Base-by-base conservation (phyloP, 1,140 invertebrate species). In the Chlorops oryzae region DNA sequence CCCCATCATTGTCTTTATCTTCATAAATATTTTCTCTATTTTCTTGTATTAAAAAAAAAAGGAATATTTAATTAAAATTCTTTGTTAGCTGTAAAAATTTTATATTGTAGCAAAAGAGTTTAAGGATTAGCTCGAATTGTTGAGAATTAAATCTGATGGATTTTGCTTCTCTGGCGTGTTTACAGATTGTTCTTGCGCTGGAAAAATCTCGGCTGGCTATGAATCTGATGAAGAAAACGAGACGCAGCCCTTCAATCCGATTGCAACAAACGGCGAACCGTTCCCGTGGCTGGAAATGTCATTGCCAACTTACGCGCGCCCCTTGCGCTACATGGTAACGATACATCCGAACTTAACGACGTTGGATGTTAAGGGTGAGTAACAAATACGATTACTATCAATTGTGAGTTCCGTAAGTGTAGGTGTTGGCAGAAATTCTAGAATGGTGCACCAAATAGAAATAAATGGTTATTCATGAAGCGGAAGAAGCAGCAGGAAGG, bases 321-420 rank as follows among this genome's bases (percentile, higher is more conserved):
- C 94, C 21, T 77, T 84, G 53, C 81, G 87, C 54, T 98, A 98
- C 68, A 87, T 87, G 62, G 81, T 98, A 21, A 87, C 85, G 63
- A 84, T 97, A 49, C 92, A 96, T 77, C 93, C 94, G 39, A 96
- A 97, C 75, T 75, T 97, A 18, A 93, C 91, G 18, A 92, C 88
- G 25, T 80, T 90, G 39, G 86, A 88, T 71, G 82, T 94, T 35
- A 87, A 86, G 80, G 90, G 89, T 91, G 50, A 47, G 51, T 27
- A 15, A 9, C 28, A 25, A 44, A 44, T 15, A 21, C 10, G 9
- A 18, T 9, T 40, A n/a, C n/a, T n/a, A n/a, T n/a, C n/a, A n/a
- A n/a, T n/a, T n/a, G n/a, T 9, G n/a, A 32, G n/a, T 9, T 32
- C n/a, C 7, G n/a, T 32, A 32, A 32, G 28, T 32, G 7, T 9